Evolutionary conservation across 1,140 invertebrate genomes (phyloP), one percentile per base, ranked within the genome.

Genomic region (Akabosia matsudoensis): DNA sequence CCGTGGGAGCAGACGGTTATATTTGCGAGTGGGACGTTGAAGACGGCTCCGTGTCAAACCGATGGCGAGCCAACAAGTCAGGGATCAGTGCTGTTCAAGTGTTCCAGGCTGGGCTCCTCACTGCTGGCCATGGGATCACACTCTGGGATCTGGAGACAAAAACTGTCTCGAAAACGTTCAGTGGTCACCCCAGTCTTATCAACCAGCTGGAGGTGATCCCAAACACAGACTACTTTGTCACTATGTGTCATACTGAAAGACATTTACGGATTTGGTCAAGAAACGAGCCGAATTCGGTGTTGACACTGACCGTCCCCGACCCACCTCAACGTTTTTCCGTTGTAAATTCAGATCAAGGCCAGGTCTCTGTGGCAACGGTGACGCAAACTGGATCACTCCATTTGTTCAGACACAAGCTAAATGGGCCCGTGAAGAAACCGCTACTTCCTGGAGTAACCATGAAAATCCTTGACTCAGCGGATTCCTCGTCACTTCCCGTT

Each of bases 301-400:
- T 83, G 22, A 74, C 84, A 4, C 76, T 86, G 78, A 33, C 74
- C 10, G 52, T 81, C 51, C 54, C 76, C 0, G 80, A 81, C 61
- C 2, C 28, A 13, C 78, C 80, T 16, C 18, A 37, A 14, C 51
- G 67, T 33, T 78, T 78, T 33, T 37, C 75, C 22, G 78, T 83
- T 0, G 85, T 92, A 82, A 89, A 90, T 82, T 90, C 92, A 82
- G 87, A 89, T 33, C 88, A 89, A 0, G 85, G 86, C n/a, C 86
- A 86, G 74, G 81, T 92, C 81, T 87, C 78, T 82, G 83, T 84
- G 74, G 87, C 87, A 7, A 90, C 90, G 16, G 88, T 90, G 0
- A 92, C 91, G 0, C 88, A 89, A 79, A 91, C 88, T 83, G 93
- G 93, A 18, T 88, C 91, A 52, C 88, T 92, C 61, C 89, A 94